Evolutionary conservation across 2,797 vertebrate genomes (phyloP).

Genomic region (Geotria australis): DNA sequence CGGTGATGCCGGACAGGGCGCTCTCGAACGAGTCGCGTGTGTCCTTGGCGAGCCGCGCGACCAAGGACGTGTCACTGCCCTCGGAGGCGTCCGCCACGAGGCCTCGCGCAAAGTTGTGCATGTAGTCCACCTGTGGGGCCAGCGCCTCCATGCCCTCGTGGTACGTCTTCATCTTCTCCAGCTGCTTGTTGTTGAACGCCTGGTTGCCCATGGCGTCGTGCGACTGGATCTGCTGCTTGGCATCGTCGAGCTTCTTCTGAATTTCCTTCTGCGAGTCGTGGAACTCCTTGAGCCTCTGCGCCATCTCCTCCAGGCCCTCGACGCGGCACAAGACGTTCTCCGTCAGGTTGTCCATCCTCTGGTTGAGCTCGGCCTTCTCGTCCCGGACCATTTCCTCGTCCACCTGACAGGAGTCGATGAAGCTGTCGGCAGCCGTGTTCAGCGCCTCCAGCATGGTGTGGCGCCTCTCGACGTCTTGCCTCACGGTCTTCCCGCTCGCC

Average conservation of each 20-base stretch:
- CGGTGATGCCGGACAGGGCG: constrained; percentile 40
- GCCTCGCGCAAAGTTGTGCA: constrained; percentile 47
- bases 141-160: constrained; percentile 48
- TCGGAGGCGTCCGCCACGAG: constrained; percentile 53
- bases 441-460: constrained; percentile 45
- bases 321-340: constrained; percentile 39
- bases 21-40: constrained; percentile 34
- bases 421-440: constrained; percentile 48
- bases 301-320: constrained; percentile 57
- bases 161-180: constrained; percentile 55
- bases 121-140: constrained; percentile 57
- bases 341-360: constrained; percentile 35
- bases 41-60: constrained; percentile 27
- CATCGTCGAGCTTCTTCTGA: constrained; percentile 60
- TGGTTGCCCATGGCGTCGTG: constrained; percentile 68
- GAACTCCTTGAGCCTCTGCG: constrained; percentile 60
- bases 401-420: constrained; percentile 43
- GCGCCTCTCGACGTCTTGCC: constrained; percentile 46
- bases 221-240: constrained; percentile 71
- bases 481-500: constrained; percentile 32
- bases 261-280: constrained; percentile 59
- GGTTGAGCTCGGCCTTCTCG: constrained; percentile 59
- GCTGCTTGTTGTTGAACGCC: constrained; percentile 72
- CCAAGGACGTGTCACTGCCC: constrained; percentile 29
- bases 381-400: constrained; percentile 67